These are phyloP conservation scores for Synanthedon vespiformis DNA, from an alignment of 2,888 invertebrate species.

Conservation along the genomic window DNA sequence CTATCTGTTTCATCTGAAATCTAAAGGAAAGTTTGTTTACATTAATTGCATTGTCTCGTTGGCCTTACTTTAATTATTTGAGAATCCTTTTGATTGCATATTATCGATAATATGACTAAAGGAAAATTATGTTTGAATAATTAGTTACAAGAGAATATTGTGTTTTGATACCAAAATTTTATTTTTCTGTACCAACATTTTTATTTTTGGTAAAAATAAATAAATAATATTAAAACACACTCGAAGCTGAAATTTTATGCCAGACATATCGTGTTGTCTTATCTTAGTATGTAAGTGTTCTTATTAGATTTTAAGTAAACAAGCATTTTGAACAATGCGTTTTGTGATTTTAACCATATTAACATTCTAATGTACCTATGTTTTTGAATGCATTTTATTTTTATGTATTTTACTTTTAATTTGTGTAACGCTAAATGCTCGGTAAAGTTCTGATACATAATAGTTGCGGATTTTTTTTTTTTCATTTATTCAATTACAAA, in stretches of 20 bases:
- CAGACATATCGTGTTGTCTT: conserved; percentile 46
- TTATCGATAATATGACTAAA: conserved; percentile 56
- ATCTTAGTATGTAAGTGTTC: conserved; percentile 39
- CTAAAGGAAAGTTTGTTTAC: no score
- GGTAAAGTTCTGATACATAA: conserved; percentile 51
- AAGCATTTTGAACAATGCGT: conserved; percentile 29
- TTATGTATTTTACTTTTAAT: conserved; percentile 21
- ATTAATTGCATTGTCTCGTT: no score
- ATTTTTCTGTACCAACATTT: conserved; percentile 5
- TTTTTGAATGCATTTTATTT: conserved; percentile 43
- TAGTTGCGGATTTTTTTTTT: conserved; percentile 18
- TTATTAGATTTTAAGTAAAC: background rate
- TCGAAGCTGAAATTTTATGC: conserved; percentile 37
- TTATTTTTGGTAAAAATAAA: conserved; percentile 4
- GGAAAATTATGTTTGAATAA: conserved; percentile 7
- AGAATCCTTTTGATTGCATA: conserved; percentile 42
- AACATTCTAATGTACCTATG: conserved; percentile 57
- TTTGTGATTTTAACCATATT: conserved; percentile 66
- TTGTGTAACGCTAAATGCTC: conserved; percentile 18
- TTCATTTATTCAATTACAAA: no score
- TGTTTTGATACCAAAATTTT: conserved; percentile 53
- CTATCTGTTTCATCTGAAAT: no score
- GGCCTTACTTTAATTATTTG: background rate
- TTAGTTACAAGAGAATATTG: conserved; percentile 14
- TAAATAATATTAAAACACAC: background rate